These are phyloP conservation scores for Megalurothrips usitatus DNA, from an alignment of 2,888 invertebrate species.

Conservation along the genomic window DNA sequence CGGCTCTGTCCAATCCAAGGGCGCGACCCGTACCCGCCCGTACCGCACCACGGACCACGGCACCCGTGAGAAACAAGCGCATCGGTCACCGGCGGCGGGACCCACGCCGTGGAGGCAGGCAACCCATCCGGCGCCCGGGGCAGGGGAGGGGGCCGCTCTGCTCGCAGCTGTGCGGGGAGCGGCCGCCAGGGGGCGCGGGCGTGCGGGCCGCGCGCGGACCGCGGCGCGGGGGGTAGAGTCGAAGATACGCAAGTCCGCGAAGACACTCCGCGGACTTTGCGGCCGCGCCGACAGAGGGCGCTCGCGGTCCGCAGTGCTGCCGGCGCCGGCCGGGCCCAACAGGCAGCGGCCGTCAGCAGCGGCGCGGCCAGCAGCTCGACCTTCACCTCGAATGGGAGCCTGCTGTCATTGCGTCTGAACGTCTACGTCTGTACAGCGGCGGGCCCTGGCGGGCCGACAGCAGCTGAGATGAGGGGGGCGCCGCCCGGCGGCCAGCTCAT, in stretches of 20 bases:
- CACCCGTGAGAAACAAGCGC: no score
- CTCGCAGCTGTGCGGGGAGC: background rate
- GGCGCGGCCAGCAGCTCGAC: background rate
- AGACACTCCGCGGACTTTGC: background rate
- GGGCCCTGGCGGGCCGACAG: no score
- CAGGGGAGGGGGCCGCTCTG: background rate
- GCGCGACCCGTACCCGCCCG: no score
- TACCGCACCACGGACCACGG: background rate
- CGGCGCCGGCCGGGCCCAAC: conserved; percentile 1
- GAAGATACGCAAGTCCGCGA: no score
- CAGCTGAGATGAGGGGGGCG: no score
- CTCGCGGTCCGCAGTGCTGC: background rate
- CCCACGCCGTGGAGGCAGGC: background rate
- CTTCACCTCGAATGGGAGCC: background rate
- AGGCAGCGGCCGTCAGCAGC: background rate
- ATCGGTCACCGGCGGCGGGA: background rate
- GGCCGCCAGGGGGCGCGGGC: background rate
- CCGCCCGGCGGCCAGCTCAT: no score
- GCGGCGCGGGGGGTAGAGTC: background rate
- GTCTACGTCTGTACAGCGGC: no score
- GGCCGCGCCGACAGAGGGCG: background rate
- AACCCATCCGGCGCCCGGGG: background rate
- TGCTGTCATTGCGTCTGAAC: no score
- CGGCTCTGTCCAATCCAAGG: no score
- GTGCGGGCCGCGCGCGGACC: background rate